Evolutionary conservation across 2,888 invertebrate species (phyloP), one percentile per base, ranked within the genome.

Genomic region (Pyrrhosoma nymphula): DNA sequence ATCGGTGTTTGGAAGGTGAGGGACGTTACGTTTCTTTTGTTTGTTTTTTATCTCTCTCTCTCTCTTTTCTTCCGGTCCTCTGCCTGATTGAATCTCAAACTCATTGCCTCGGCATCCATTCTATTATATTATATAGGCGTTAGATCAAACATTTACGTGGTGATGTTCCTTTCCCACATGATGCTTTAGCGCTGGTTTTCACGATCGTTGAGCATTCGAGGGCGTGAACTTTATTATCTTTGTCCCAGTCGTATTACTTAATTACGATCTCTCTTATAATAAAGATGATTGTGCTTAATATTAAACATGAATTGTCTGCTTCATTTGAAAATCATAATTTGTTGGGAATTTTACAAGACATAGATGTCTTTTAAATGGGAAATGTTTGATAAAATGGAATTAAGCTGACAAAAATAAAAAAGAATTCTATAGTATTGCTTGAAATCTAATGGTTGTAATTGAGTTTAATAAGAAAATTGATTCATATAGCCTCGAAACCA

Each of bases 1-100:
- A 56, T 55, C 55, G 89, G 47, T 89, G 89, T 89, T 89, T 91
- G n/a, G 56, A 60, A 60, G 56, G 56, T 56, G 60, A 91, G 60
- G 60, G 56, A 18, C 47, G 47, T 47, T 47, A 8, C 47, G 30
- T 56, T 23, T 91, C 55, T 55, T 56, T 30, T 91, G 35, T 91
- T 56, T 91, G 56, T 56, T 55, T n/a, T 35, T 35, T 23, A 23
- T 56, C 30, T 90, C 47, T 47, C 18, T 26, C 56, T 14, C 26
- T 56, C 56, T 91, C 56, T 56, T 55, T n/a, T 35, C 23, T 14
- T 14, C 12, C 35, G 8, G 47, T 47, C 47, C 47, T 47, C 47
- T 16, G 55, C 55, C 8, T n/a, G 89, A 56, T 89, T 47, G 56
- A 56, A 55, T 89, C 18, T 89, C 89, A 23, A 88, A 55, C n/a